Base-by-base conservation (phyloP, 1,140 invertebrate species). In the Leptopilina clavipes region DNA sequence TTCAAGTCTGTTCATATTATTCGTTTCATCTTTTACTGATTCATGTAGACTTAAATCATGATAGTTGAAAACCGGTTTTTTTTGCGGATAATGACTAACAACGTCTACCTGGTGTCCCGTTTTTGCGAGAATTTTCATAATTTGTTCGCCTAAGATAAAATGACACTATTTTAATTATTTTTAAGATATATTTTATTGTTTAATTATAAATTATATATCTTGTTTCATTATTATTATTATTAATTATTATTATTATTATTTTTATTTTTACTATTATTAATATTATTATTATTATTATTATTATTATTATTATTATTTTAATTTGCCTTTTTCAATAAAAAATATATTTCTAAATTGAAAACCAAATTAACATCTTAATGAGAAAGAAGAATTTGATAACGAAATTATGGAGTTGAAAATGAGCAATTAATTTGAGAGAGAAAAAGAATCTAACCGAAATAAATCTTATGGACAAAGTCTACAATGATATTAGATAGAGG, bases 31-130 rank as follows among this genome's bases (percentile, higher is more conserved):
- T 0, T 81, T 83, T 19, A 81, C 18, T 12, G 76, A 80, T 3
- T 86, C 86, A 43, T 71, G 59, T 8, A 90, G 14, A 72, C 84
- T 89, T 22, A 86, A 76, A 52, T 90, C 85, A 19, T 75, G 85
- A 73, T 85, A 88, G 72, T 88, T 90, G 7, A 74, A 76, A 77
- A 75, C 81, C 77, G 77, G 79, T 79, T 79, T 40, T 8, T 81
- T 89, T 2, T 87, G 82, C 1, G 90, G 85, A 79, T 91, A 92
- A 17, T 91, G 86, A 76, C 91, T 92, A 3, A 93, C 81, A 1
- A 93, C 84, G 1, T 92, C 92, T 11, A 94, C 89, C 74, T 92
- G 83, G 79, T 93, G 92, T 12, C 92, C 92, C 48, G 86, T 84
- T 43, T 78, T 78, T 1, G 91, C 92, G 56, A 94, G 78, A 45